These are phyloP conservation scores for Sebastes umbrosus DNA, from an alignment of 2,797 vertebrate species.

Conservation along the genomic window DNA sequence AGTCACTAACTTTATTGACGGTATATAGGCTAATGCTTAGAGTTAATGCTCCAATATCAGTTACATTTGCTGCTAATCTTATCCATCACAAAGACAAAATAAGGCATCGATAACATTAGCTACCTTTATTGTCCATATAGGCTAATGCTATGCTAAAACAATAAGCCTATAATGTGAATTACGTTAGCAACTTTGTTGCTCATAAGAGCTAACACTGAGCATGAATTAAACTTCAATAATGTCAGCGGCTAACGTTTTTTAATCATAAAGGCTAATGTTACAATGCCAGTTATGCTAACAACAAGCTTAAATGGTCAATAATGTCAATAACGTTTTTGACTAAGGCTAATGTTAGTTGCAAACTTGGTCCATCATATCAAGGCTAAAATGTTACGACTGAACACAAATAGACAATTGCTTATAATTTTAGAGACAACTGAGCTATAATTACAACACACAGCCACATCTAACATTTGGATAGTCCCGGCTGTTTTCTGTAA, in stretches of 20 bases:
- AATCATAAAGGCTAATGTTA: background rate
- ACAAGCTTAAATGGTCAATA: too few species aligned
- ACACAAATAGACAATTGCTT: too few species aligned
- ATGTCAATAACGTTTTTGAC: background rate
- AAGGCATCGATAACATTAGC: accelerated
- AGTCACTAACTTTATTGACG: too few species aligned
- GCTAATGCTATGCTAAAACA: background rate
- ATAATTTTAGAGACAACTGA: background rate
- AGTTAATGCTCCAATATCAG: background rate
- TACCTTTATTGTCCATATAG: background rate
- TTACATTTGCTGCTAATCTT: background rate
- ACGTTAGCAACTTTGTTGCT: background rate
- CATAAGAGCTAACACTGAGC: background rate
- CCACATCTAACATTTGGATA: background rate
- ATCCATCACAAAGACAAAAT: accelerated
- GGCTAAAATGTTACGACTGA: too few species aligned
- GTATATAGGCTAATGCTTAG: too few species aligned
- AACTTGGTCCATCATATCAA: background rate
- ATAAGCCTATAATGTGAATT: background rate
- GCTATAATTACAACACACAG: background rate
- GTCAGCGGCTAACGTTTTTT: background rate
- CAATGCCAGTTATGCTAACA: too few species aligned
- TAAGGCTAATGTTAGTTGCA: background rate
- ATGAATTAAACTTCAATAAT: background rate
- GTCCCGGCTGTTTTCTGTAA: background rate